Base-by-base conservation (phyloP, 37 sponge, comb jelly and placozoan genomes). In the Chondrilla cf. caribensis region DNA sequence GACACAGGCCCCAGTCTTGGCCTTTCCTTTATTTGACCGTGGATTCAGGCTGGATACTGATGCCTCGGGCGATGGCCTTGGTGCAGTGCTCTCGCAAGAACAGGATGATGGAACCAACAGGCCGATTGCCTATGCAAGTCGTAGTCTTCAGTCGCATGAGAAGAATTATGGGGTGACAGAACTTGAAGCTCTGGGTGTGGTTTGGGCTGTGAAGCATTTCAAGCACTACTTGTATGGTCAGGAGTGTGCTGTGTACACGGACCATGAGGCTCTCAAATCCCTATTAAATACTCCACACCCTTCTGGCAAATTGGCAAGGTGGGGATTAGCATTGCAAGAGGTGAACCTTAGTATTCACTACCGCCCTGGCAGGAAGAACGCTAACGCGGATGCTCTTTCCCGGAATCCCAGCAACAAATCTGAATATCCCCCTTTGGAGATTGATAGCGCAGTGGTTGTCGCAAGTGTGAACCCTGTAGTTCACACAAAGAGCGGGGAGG, bases 121-220 rank as follows among this genome's bases (percentile, higher is more conserved):
- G 15, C 70, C 68, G 33, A 36, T 85, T 21, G 85, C 79, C n/a
- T 85, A 64, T 62, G 85, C 85, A 15, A 85, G 85, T 33, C 58
- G 82, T 9, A 54, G 73, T 17, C 77, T 86, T n/a, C 59, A 35
- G 35, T 18, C n/a, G 31, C 79, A 83, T 62, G 88, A 87, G 38
- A 41, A 43, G 41, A 78, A 60, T 33, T 81, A 86, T 77, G 78
- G 83, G 6, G 70, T 59, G 22, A 82, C 87, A 22, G 83, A 82
- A 54, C 37, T 78, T 39, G 87, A 87, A 54, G 83, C 83, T n/a
- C 42, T 81, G 64, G 87, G 39, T 18, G 82, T 86, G 43, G 82
- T 86, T 15, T 81, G 76, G 87, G 81, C 76, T 31, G 79, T 87
- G 38, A 87, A 82, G 51, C 79, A 77, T 41, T 86, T 86, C 79